These are phyloP conservation scores for Drosophila silvestris DNA, from an alignment of 2,888 invertebrate genomes.

Conservation along the genomic window DNA sequence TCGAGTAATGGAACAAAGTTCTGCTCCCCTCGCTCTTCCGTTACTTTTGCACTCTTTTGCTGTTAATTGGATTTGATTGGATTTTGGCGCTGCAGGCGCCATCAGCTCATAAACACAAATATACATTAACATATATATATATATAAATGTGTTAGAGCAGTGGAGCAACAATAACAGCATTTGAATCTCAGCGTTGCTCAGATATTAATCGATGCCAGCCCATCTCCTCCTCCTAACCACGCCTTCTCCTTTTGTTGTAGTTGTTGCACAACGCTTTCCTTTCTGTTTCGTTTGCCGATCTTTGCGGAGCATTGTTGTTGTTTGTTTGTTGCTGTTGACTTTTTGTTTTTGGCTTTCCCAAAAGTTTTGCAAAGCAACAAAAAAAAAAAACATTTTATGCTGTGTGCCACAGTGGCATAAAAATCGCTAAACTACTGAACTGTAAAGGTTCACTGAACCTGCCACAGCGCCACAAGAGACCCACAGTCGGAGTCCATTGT, in stretches of 20 bases:
- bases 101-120: constrained; percentile 55
- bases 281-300: constrained; percentile 51
- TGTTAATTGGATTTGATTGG: constrained; percentile 79
- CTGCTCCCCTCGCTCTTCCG: constrained; percentile 2
- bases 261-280: constrained; percentile 69
- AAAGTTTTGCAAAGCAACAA: constrained; percentile 32
- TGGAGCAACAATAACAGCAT: constrained; percentile 15
- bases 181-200: constrained; percentile 49
- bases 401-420: constrained; percentile 67
- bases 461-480: constrained; percentile 64
- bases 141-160: not conserved
- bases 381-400: not conserved
- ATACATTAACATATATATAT: constrained; percentile 13
- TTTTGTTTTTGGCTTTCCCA: constrained; percentile 39
- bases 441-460: constrained; percentile 81
- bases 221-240: not conserved
- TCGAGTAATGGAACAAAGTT: constrained; percentile 62
- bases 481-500: constrained; percentile 58
- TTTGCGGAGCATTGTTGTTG: constrained; percentile 57
- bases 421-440: constrained; percentile 82
- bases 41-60: constrained; percentile 34
- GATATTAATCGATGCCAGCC: constrained; percentile 39
- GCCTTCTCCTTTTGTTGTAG: constrained; percentile 37
- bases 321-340: constrained; percentile 33
- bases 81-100: constrained; percentile 68